Conservation (phyloP, 2,797 vertebrate species). For the Triplophysa bombifrons region DNA sequence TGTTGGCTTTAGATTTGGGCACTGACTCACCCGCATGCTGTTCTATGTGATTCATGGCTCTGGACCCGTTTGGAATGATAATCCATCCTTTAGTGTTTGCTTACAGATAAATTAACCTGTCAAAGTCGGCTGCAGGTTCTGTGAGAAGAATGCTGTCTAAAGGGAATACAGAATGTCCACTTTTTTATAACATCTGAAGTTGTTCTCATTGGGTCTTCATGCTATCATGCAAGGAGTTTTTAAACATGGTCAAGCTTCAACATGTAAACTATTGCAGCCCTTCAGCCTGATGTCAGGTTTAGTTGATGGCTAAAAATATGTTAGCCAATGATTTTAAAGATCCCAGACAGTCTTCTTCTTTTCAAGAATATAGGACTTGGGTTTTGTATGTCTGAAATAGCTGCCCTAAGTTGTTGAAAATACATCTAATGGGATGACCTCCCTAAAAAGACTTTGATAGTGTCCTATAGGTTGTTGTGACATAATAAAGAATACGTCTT, state of each 20-base stretch:
- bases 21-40: constrained; percentile 13
- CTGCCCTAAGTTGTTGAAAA: too few relatives aligned
- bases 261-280: not conserved
- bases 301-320: too few relatives aligned
- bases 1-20: constrained; percentile 27
- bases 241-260: not conserved
- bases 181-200: not conserved
- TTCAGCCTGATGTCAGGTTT: too few relatives aligned
- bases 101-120: constrained; percentile 43
- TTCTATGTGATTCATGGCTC: constrained; percentile 35
- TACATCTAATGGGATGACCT: too few relatives aligned
- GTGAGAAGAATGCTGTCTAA: constrained; percentile 11
- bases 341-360: too few relatives aligned
- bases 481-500: not conserved
- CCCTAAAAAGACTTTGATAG: too few relatives aligned
- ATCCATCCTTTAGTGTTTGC: constrained; percentile 37
- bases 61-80: constrained; percentile 30
- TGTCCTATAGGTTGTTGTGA: not conserved
- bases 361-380: too few relatives aligned
- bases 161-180: constrained; percentile 33
- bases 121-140: constrained; percentile 18
- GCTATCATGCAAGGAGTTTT: not conserved
- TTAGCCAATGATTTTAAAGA: too few relatives aligned
- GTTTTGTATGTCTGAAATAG: too few relatives aligned
- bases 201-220: not conserved